Evolutionary conservation across 2,888 invertebrate genomes (phyloP), one percentile per base, ranked within the genome.

Genomic region (Ophraella communa): DNA sequence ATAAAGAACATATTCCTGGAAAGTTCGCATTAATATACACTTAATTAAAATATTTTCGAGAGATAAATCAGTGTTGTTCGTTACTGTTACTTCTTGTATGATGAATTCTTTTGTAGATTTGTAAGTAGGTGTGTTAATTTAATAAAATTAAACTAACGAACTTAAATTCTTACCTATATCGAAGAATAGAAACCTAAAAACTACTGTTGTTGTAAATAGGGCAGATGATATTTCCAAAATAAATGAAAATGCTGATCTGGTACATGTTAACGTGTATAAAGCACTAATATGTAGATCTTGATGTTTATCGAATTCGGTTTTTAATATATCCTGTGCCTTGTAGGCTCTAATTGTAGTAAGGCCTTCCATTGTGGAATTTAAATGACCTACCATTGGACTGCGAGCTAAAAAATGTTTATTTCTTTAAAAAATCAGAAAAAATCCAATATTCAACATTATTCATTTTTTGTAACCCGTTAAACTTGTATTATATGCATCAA

Each of bases 191-290:
- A 77, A 75, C 61, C 71, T 70, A 27, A 53, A 64, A 5, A 77
- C 68, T 24, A 75, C 73, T 7, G 73, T 57, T 0, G 72, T 68
- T 1, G 78, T 66, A 60, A 78, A 80, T 17, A 75, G 14, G 4
- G 73, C 69, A n/a, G 76, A 77, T 8, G 79, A 62, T 10, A 74
- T 60, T 55, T 81, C 80, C 69, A 80, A 72, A 61, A 77, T 78
- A 62, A 79, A 80, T 2, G 73, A 77, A 66, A 80, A 80, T 2
- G 80, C 79, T 55, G 74, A 69, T 39, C 88, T 89, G n/a, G 69
- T 55, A 51, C 71, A 72, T 3, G 77, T 63, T 44, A 74, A 71
- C 71, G 78, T 81, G 51, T 76, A 79, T 21, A 73, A 60, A 1
- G 77, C 77, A 5, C 81, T 81, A 53, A 76, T 79, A 69, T 78